Percentiles rank a stretch among this genome's conserved stretches.
Evolutionary conservation across 2,797 vertebrate genomes (phyloP).

Genomic region (Dendrocincla tyrannina): DNA sequence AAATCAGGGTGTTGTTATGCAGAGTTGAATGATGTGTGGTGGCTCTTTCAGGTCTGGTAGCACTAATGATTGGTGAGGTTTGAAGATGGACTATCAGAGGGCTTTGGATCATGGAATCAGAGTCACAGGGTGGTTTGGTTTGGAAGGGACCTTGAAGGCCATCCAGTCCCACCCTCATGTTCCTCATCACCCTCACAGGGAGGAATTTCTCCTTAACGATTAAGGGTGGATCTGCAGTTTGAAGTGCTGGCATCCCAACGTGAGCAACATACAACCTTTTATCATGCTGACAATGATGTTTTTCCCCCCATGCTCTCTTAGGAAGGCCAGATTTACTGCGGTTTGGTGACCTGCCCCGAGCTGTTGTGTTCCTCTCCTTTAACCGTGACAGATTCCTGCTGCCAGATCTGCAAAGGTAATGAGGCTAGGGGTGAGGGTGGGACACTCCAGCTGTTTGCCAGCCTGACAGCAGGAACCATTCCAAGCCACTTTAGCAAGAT

Average conservation of each 20-base stretch:
- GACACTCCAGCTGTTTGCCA: background rate
- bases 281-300: background rate
- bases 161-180: background rate
- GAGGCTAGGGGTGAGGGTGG: background rate
- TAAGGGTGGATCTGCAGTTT: background rate
- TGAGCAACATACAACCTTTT: fast-evolving
- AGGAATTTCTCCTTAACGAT: background rate
- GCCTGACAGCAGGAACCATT: background rate
- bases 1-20: too few species aligned
- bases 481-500: background rate
- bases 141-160: background rate
- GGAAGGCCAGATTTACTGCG: slow-evolving; percentile 96
- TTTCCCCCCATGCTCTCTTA: slow-evolving; percentile 58
- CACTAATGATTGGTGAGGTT: fast-evolving
- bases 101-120: background rate
- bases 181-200: background rate
- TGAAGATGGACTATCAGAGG: background rate
- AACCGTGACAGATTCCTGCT: slow-evolving; percentile 86
- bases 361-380: slow-evolving; percentile 83
- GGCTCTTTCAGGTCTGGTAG: background rate
- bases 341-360: slow-evolving; percentile 89
- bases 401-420: slow-evolving; percentile 89
- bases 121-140: background rate
- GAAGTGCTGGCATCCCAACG: background rate
- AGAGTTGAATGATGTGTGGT: background rate